Conservation (phyloP, 2,888 invertebrate species). For the Aromia moschata region DNA sequence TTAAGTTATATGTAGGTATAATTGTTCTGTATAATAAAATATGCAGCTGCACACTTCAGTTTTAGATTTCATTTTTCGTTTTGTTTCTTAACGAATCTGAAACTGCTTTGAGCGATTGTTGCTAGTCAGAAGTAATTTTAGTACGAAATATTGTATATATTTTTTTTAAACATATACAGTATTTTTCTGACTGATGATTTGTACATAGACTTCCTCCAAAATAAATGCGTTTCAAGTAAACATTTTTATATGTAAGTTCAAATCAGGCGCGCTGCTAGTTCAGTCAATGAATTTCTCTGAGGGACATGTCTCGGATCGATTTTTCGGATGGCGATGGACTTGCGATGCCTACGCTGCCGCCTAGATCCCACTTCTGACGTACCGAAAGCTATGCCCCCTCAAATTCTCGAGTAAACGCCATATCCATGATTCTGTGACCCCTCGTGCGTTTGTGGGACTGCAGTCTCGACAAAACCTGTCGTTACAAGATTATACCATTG, state of each 20-base stretch:
- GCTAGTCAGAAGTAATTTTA: constrained; percentile 57
- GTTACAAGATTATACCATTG: too few relatives aligned
- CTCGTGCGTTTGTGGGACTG: too few relatives aligned
- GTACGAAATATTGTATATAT: constrained; percentile 59
- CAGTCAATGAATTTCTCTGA: constrained; percentile 5
- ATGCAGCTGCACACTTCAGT: constrained; percentile 60
- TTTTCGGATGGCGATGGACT: too few relatives aligned
- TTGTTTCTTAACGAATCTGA: constrained; percentile 51
- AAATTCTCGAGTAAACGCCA: too few relatives aligned
- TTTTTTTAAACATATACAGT: constrained; percentile 58
- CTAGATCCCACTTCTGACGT: too few relatives aligned
- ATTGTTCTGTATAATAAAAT: constrained; percentile 60
- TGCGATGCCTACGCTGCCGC: too few relatives aligned
- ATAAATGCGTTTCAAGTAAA: constrained; percentile 38
- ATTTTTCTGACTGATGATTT: constrained; percentile 58
- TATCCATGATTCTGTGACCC: too few relatives aligned
- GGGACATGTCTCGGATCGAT: background rate
- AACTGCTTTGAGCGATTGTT: constrained; percentile 59
- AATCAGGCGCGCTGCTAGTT: constrained; percentile 11
- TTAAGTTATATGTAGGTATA: constrained; percentile 59
- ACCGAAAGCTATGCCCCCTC: too few relatives aligned
- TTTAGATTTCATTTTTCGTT: constrained; percentile 48
- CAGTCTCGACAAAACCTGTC: too few relatives aligned
- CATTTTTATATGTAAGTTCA: constrained; percentile 23
- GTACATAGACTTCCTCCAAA: constrained; percentile 46